Base-by-base conservation (phyloP, 2,888 invertebrate genomes). In the Cheilosia urbana region DNA sequence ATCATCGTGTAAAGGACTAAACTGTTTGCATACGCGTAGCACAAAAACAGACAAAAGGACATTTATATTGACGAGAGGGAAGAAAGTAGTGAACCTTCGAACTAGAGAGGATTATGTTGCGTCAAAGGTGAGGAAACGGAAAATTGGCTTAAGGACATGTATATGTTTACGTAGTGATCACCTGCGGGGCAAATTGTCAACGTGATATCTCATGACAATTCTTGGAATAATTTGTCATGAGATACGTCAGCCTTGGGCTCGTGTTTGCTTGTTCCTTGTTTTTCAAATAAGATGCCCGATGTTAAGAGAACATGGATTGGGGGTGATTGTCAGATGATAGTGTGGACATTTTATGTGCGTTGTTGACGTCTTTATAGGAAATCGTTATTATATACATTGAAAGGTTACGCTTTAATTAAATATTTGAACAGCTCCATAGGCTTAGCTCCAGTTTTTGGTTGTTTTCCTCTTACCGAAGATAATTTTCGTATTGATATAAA, bases 141-240 rank as follows among this genome's bases (percentile, higher is more conserved):
- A 24, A 71, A 30, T 57, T 69, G 57, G 13, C 60, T 42, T 27
- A 24, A 60, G 51, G 51, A 40, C 40, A 71, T 51, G 40, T 47
- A 45, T 45, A 45, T 42, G 30, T 73, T 73, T 73, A 42, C 51
- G 5, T 51, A 27, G 53, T 19, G 49, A 72, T 72, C 40, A 40
- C 60, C 51, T 71, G 49, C 42, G 47, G 58, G 21, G 7, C n/a
- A 27, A 45, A 2, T 21, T 15, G 42, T 40, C 53, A 55, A 55
- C 27, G 55, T 45, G 27, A 45, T 30, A 55, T 40, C 17, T 13
- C 15, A 45, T 45, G 19, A 15, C 30, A 53, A 37, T 53, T 66
- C 24, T 27, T 11, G 2, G 27, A 42, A 15, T 68, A 19, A 30
- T 42, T 68, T 68, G 17, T 6, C 40, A 58, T 17, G 13, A 4